These are phyloP conservation scores for Ameiurus melas DNA, from an alignment of 2,113 vertebrate genomes.

Conservation along the genomic window DNA sequence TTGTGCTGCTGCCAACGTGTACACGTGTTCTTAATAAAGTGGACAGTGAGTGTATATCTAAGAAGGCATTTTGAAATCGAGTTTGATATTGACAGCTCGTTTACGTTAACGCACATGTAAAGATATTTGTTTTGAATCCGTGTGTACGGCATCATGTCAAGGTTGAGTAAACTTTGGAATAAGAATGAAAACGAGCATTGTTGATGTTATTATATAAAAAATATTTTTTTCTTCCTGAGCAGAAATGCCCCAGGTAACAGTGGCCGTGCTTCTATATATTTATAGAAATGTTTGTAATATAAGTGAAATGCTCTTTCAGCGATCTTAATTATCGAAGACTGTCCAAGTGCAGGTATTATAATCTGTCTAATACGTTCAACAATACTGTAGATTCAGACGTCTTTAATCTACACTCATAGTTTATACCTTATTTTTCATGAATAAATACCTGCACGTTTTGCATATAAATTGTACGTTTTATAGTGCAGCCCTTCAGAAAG, in stretches of 20 bases:
- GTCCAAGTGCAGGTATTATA: background rate
- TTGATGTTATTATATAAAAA: background rate
- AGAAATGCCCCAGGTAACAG: background rate
- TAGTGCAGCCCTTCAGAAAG: background rate
- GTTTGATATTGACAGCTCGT: background rate
- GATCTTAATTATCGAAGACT: background rate
- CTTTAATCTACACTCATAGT: background rate
- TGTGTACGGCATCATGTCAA: background rate
- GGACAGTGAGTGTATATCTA: background rate
- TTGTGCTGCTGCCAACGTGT: background rate
- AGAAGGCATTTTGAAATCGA: background rate
- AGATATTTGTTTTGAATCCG: background rate
- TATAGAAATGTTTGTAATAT: background rate
- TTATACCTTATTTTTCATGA: background rate
- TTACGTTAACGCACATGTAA: background rate
- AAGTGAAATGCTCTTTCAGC: background rate
- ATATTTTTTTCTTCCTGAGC: background rate
- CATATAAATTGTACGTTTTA: background rate
- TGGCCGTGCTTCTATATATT: background rate
- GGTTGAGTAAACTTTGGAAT: background rate
- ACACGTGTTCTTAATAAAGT: background rate
- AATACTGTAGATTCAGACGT: background rate
- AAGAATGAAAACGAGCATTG: background rate
- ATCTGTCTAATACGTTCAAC: background rate
- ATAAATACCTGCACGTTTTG: background rate